A percentile compares a stretch with the other conserved stretches of the same genome.
Conservation (phyloP, 2,797 vertebrate genomes). For the Clarias fuscus region DNA sequence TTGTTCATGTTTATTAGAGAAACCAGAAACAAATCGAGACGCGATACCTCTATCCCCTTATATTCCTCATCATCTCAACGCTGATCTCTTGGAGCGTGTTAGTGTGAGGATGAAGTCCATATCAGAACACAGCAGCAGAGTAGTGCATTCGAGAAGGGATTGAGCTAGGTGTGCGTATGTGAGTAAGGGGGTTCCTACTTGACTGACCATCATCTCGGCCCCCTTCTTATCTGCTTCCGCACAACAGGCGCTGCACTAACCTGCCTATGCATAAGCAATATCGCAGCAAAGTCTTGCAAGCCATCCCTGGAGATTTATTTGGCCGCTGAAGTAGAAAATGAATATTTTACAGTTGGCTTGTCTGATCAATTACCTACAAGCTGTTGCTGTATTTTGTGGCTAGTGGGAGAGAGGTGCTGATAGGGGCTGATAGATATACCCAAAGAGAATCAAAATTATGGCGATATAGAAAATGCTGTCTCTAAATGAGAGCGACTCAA, state of each 20-base stretch:
- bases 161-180: constrained; percentile 66
- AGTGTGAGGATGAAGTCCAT: background rate
- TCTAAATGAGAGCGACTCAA: constrained; percentile 75
- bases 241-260: constrained; percentile 79
- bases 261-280: constrained; percentile 97
- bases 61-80: background rate
- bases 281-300: constrained; percentile 83
- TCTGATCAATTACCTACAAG: constrained; percentile 99
- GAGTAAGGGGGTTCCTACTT: constrained; percentile 64
- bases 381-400: constrained; percentile 97
- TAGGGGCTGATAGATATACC: constrained; percentile 80
- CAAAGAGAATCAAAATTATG: constrained; percentile 78
- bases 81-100: background rate
- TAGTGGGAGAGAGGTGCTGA: constrained; percentile 84
- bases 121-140: background rate
- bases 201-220: constrained; percentile 64
- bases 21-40: background rate
- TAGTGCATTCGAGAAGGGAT: constrained; percentile 45
- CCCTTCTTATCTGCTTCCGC: constrained; percentile 66
- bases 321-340: constrained; percentile 99
- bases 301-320: constrained; percentile 98
- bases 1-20: constrained; percentile 13
- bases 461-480: constrained; percentile 67
- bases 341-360: constrained; percentile 99
- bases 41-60: background rate